These are phyloP conservation scores for Tenthredo amoena DNA, from an alignment of 2,888 invertebrate genomes.

Conservation along the genomic window DNA sequence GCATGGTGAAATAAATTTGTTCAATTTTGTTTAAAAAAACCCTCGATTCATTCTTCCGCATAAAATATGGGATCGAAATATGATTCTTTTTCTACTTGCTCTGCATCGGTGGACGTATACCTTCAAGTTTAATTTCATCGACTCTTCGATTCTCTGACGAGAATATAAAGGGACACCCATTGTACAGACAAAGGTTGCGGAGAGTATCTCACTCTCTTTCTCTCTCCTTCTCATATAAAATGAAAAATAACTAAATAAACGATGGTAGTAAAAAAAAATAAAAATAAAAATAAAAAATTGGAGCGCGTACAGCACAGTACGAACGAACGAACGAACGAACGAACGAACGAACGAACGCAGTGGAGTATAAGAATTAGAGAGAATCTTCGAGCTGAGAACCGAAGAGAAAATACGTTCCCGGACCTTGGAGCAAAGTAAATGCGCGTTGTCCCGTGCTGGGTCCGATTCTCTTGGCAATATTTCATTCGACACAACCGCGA, in stretches of 20 bases:
- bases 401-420: conserved; percentile 39
- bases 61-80: neutral
- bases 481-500: conserved; percentile 74
- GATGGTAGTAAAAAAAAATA: too few relatives aligned
- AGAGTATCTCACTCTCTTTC: neutral
- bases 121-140: neutral
- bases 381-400: conserved; percentile 28
- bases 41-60: neutral
- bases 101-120: neutral
- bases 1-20: neutral
- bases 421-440: conserved; percentile 28
- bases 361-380: conserved; percentile 31
- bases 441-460: conserved; percentile 15
- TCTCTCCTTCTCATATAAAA: neutral
- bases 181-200: neutral
- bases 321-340: neutral
- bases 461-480: conserved; percentile 66
- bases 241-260: neutral
- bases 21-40: neutral
- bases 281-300: neutral
- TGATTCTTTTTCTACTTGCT: neutral
- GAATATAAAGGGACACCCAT: neutral
- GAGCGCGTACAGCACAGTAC: neutral
- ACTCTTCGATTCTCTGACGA: neutral
- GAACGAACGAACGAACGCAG: neutral